Evolutionary conservation across 2,797 vertebrate species (phyloP).

Genomic region (Rhinichthys osculus): DNA sequence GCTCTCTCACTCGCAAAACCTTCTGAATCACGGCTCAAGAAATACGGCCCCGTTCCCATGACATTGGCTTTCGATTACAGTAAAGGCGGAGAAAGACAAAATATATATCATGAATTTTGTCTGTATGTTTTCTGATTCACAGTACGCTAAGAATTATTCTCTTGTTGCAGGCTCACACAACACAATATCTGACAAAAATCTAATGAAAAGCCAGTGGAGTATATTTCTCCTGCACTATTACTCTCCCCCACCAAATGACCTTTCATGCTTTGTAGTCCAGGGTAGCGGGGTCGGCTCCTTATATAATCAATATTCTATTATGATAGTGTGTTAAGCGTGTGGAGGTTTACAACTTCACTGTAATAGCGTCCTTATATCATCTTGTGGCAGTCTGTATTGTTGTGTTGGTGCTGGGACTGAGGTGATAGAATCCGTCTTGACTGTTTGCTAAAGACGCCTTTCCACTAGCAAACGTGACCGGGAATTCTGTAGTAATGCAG

Average conservation of each 20-base stretch:
- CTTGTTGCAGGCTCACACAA: slow-evolving; percentile 58
- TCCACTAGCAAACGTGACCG: not conserved
- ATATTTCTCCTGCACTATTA: slow-evolving; percentile 58
- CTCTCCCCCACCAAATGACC: slow-evolving; percentile 83
- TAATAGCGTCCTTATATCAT: slow-evolving; percentile 87
- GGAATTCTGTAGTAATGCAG: not conserved
- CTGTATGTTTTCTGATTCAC: slow-evolving; percentile 46
- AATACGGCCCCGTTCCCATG: slow-evolving; percentile 36
- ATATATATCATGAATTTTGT: slow-evolving; percentile 34
- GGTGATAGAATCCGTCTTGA: slow-evolving; percentile 74
- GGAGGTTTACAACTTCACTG: slow-evolving; percentile 82
- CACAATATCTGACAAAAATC: slow-evolving; percentile 51
- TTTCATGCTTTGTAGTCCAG: slow-evolving; percentile 88
- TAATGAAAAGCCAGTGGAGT: slow-evolving; percentile 48
- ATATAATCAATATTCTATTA: slow-evolving; percentile 99
- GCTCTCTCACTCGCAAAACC: slow-evolving; percentile 47
- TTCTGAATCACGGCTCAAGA: slow-evolving; percentile 35
- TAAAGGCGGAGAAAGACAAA: slow-evolving; percentile 35
- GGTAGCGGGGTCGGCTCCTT: slow-evolving; percentile 84
- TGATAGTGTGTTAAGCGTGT: slow-evolving; percentile 81
- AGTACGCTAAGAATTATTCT: slow-evolving; percentile 58
- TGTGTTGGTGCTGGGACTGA: slow-evolving; percentile 59
- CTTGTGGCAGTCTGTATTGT: slow-evolving; percentile 75
- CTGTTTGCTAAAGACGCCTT: slow-evolving; percentile 23
- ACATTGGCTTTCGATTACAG: slow-evolving; percentile 54